Base-by-base conservation (phyloP, 2,888 invertebrate genomes). In the Drosophila gaucha region DNA sequence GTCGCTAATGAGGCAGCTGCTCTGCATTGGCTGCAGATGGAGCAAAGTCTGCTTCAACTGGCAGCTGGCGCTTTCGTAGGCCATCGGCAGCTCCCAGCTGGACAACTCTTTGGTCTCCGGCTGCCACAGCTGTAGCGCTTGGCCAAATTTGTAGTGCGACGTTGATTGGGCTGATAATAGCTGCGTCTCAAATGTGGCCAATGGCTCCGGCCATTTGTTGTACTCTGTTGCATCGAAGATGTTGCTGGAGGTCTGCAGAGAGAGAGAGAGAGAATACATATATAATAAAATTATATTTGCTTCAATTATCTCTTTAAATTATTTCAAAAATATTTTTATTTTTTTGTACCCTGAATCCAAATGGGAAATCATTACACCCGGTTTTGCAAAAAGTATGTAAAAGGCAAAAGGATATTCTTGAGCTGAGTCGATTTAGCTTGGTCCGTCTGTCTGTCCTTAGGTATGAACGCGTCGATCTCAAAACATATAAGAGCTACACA, bases 21-120 rank as follows among this genome's bases (percentile, higher is more conserved):
- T 78, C 4, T 49, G 60, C 4, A 60, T 39, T 0, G 82, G 36
- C 41, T 82, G 75, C 49, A 92, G 66, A 56, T 91, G 84, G 16
- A 79, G 82, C 16, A 92, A 28, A 0, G 90, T 67, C 20, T 90
- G 88, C 26, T 57, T 67, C 2, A 90, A 50, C 36, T 82, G 86
- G 43, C 92, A 92, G 16, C 68, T 57, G 3, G 86, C 56, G 9
- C 79, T 78, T n/a, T 80, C 77, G 10, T 89, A 78, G 1, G 84
- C 80, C 62, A 75, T 65, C 6, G 91, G 91, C 54, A 91, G 63
- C 44, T 90, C 91, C 73, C 77, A 60, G 33, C 41, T 38, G 10
- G 46, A 33, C 14, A 67, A 2, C 2, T 74, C 43, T 2, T 55
- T 74, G 36, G 12, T 44, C 33, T 83, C 78, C 0, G 67, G 35